phyloP scores from a whole-genome alignment of 2,113 vertebrate species.

The Gymnobelideus leadbeateri region DNA sequence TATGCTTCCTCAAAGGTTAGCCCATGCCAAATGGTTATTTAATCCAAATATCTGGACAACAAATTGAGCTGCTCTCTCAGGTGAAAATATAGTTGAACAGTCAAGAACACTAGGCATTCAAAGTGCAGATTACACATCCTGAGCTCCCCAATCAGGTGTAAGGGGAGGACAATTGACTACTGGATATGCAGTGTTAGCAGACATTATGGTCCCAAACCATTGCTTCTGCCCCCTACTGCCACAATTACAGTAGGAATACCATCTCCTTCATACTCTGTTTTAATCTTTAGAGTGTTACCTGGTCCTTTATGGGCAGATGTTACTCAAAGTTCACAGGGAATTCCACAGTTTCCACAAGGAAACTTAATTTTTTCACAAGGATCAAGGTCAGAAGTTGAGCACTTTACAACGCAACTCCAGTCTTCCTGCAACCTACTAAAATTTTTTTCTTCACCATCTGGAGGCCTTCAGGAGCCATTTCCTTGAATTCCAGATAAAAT shows the following conservation, averaged over 20 bases:
- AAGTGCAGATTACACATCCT: constrained; percentile 98
- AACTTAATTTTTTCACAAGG: constrained; percentile 94
- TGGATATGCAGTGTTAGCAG: constrained; percentile 95
- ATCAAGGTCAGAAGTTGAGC: constrained; percentile 92
- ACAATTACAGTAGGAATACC: constrained; percentile 95
- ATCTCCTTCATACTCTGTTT: constrained; percentile 97
- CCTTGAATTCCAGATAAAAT: constrained; percentile 68
- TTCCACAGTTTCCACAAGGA: constrained; percentile 89
- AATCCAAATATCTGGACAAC: too few species aligned
- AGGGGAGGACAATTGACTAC: constrained; percentile 97
- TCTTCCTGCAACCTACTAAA: too few species aligned
- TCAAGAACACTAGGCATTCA: constrained; percentile 92
- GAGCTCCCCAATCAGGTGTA: constrained; percentile 95
- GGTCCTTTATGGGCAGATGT: constrained; percentile 79
- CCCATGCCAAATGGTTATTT: too few species aligned
- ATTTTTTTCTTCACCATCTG: too few species aligned
- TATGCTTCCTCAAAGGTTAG: too few species aligned
- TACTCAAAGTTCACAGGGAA: constrained; percentile 92
- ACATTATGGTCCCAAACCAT: constrained; percentile 96
- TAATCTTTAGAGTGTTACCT: constrained; percentile 96
- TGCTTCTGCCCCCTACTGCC: constrained; percentile 97
- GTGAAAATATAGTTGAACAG: too few species aligned
- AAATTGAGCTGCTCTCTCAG: too few species aligned
- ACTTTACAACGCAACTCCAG: constrained; percentile 63
- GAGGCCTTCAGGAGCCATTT: too few species aligned